phyloP scores from a whole-genome alignment of 2,113 vertebrate species.

The Pseudorectes ferrugineus region DNA sequence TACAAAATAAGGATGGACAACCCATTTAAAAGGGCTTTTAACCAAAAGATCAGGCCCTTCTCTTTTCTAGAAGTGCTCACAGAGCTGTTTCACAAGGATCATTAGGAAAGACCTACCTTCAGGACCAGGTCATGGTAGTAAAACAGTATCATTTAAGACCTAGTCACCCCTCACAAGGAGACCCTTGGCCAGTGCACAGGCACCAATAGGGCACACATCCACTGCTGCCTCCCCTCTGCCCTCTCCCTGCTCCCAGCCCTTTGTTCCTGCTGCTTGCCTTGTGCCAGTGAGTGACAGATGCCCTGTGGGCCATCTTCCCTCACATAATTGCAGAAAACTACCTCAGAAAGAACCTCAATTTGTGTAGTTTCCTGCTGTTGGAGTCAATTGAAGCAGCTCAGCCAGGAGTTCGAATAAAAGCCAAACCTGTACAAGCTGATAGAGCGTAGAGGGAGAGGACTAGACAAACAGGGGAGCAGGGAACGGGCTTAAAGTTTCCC shows the following conservation, averaged over 20 bases:
- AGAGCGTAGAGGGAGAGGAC: not conserved
- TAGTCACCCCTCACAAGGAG: not conserved
- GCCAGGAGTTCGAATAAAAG: not conserved
- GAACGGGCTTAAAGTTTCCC: not conserved
- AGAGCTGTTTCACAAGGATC: not conserved
- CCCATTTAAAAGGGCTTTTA: not conserved
- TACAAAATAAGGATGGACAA: not conserved
- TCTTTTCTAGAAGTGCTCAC: not conserved
- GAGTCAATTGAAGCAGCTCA: not conserved
- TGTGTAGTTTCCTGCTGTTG: not conserved
- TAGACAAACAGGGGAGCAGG: not conserved
- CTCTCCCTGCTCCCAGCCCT: not conserved
- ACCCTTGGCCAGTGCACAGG: not conserved
- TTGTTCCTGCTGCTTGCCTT: not conserved
- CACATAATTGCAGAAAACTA: not conserved
- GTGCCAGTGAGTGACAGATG: not conserved
- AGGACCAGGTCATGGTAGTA: not conserved
- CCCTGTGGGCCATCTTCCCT: not conserved
- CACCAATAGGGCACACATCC: not conserved
- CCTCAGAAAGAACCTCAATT: not conserved
- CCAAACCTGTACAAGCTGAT: not conserved
- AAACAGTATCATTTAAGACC: not conserved
- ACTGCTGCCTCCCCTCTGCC: not conserved
- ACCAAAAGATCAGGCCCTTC: not conserved
- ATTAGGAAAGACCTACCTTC: not conserved